Base-by-base conservation (phyloP, 2,888 invertebrate species). In the Noctua pronuba region DNA sequence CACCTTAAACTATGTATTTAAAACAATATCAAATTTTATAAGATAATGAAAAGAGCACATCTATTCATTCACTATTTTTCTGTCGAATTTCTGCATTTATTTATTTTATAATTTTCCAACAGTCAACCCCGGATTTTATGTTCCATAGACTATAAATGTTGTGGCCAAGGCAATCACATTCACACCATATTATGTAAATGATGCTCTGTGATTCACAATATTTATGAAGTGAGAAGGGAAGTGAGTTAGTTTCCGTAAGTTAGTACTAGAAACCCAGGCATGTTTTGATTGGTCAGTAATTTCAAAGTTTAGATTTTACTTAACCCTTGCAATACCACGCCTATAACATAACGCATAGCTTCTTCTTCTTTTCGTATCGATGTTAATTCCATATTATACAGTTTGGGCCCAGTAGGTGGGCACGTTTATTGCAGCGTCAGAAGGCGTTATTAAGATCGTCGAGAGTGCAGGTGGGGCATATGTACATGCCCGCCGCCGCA, bases 31-130 rank as follows among this genome's bases (percentile, higher is more conserved):
- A 82, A 79, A 80, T 86, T 85, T 82, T 86, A 70, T 84, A 85
- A 75, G 58, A 1, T 79, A 76, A 21, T 75, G 77, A 85, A 75
- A 84, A 78, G 74, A 88, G 72, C 82, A 82, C 87, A 79, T 85
- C 67, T 75, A 83, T 76, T 85, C 80, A 80, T 78, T 82, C 76
- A 79, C 76, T 83, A 82, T 84, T 85, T 85, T 84, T 79, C 82
- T 78, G 88, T 80, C 75, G 75, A 86, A 77, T 77, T 77, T 87
- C 85, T 87, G 87, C 84, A 78, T 88, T 80, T 80, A 85, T 80
- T 80, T 80, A 83, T 75, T 86, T 75, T 68, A 21, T 73, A 78
- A 82, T 88, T 88, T 88, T 88, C 75, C 73, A 88, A 79, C 88
- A 82, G 88, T 75, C 82, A 88, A 88, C 89, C 80, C 88, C 60